These are phyloP conservation scores for Himantopus leucocephalus DNA, from an alignment of 2,113 vertebrate species.

Conservation along the genomic window DNA sequence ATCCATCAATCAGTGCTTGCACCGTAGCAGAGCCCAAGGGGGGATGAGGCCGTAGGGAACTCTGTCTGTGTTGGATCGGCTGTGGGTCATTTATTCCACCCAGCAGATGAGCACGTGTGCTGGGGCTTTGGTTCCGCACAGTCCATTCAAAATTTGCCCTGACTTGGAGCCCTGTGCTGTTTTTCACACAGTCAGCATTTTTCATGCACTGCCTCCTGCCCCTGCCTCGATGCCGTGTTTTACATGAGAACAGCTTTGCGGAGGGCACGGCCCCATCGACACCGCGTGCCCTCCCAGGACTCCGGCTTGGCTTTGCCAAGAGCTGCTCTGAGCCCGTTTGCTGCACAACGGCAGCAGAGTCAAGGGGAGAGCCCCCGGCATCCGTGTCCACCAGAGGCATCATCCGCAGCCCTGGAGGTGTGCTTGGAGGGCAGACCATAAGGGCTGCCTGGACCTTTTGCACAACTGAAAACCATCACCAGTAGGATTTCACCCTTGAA, in stretches of 20 bases:
- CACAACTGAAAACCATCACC: not conserved
- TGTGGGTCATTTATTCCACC: not conserved
- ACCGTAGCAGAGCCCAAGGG: not conserved
- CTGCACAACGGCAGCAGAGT: not conserved
- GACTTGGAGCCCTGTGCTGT: not conserved
- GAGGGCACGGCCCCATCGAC: not conserved
- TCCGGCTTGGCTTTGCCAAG: not conserved
- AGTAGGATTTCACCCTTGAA: not conserved
- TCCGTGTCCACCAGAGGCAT: rapidly evolving
- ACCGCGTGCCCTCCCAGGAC: not conserved
- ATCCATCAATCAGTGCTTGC: not conserved
- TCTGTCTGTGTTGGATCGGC: not conserved
- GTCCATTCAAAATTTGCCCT: not conserved
- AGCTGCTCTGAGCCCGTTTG: not conserved
- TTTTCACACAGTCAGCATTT: not conserved
- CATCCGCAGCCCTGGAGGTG: rapidly evolving
- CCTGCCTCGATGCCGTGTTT: not conserved
- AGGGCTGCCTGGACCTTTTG: too few relatives aligned
- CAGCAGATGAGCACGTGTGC: not conserved
- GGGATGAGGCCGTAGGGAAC: rapidly evolving
- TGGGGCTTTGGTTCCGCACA: not conserved
- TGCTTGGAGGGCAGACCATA: too few relatives aligned
- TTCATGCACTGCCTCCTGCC: not conserved
- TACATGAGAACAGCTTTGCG: rapidly evolving
- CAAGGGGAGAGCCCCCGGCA: not conserved